Evolutionary conservation across 2,888 invertebrate genomes (phyloP).

Genomic region (Acanthopleura granulata): DNA sequence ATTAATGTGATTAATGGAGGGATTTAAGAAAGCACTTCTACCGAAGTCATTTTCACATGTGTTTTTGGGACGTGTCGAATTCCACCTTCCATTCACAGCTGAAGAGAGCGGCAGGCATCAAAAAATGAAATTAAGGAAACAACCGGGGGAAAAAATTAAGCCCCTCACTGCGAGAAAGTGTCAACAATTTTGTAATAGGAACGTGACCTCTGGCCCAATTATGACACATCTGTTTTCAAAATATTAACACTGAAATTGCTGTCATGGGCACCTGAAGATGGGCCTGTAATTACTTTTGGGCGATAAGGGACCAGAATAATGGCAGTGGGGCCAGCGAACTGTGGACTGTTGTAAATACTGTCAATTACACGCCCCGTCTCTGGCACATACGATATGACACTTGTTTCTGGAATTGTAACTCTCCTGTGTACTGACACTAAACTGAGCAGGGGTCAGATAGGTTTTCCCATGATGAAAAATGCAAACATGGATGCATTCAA

Average conservation of each 20-base stretch:
- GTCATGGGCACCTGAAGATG: slow-evolving; percentile 3
- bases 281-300: neutral
- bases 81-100: too few relatives aligned
- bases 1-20: too few relatives aligned
- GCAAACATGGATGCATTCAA: slow-evolving; percentile 3
- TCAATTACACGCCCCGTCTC: neutral
- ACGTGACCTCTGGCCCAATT: neutral
- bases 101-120: too few relatives aligned
- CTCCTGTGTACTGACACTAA: neutral
- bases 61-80: too few relatives aligned
- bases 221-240: slow-evolving; percentile 14
- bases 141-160: too few relatives aligned
- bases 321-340: neutral
- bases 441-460: neutral
- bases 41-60: too few relatives aligned
- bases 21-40: too few relatives aligned
- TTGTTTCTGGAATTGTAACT: slow-evolving; percentile 5
- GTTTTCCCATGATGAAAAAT: slow-evolving; percentile 7
- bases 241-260: slow-evolving; percentile 8
- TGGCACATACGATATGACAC: slow-evolving; percentile 7
- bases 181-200: too few relatives aligned
- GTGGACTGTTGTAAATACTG: neutral
- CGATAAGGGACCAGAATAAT: neutral
- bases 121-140: too few relatives aligned
- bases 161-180: too few relatives aligned